phyloP scores from a whole-genome alignment of 2,888 invertebrate species.

The Drosophila emarginata region DNA sequence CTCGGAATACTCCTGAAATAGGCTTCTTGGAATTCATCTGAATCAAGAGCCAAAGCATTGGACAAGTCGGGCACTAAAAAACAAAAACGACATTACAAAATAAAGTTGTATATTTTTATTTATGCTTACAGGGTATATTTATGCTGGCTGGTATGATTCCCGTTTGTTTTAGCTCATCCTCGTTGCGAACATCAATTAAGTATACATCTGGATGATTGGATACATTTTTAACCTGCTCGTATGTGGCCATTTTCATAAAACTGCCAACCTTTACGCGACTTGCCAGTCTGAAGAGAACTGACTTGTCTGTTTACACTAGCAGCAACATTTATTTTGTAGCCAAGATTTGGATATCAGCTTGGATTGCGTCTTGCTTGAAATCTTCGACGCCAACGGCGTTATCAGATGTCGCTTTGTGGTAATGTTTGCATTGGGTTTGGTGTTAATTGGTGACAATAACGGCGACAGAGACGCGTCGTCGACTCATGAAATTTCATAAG shows the following conservation, averaged over 20 bases:
- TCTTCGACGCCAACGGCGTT: constrained; percentile 11
- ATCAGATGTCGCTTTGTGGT: constrained; percentile 25
- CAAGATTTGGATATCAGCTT: constrained; percentile 15
- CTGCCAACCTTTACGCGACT: constrained; percentile 41
- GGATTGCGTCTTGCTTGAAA: constrained; percentile 23
- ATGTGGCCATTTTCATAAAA: constrained; percentile 77
- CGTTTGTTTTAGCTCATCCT: constrained; percentile 87
- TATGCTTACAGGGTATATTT: constrained; percentile 88
- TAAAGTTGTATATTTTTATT: no score
- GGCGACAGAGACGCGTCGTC: constrained; percentile 24
- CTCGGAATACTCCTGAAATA: constrained; percentile 52
- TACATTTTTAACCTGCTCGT: constrained; percentile 84
- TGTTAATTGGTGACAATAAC: constrained; percentile 47
- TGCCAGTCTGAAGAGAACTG: constrained; percentile 48
- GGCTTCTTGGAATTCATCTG: constrained; percentile 34
- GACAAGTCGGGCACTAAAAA: constrained; percentile 50
- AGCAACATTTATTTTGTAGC: constrained; percentile 47
- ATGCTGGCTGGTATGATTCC: constrained; percentile 89
- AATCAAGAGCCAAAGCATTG: constrained; percentile 30
- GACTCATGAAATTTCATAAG: constrained; percentile 37
- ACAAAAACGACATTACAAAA: background rate
- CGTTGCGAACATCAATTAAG: constrained; percentile 90
- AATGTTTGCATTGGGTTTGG: constrained; percentile 22
- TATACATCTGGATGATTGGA: constrained; percentile 83
- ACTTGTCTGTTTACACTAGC: constrained; percentile 32